A percentile compares a stretch with the other conserved stretches of the same genome.
Evolutionary conservation across 2,797 vertebrate species (phyloP).

Genomic region (Sandelia bainsii): DNA sequence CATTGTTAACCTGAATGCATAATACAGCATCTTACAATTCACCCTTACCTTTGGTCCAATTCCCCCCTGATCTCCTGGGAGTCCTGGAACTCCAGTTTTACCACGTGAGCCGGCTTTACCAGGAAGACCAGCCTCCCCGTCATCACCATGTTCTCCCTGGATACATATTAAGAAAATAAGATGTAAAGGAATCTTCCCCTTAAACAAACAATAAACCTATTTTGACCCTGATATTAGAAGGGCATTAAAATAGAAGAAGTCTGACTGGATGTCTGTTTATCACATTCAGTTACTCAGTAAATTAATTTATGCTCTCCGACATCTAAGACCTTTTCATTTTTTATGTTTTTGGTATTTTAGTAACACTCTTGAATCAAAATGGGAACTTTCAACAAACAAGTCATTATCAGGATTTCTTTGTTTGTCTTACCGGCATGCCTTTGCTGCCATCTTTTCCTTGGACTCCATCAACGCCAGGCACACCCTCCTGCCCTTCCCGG

Average conservation of each 20-base stretch:
- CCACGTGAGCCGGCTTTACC: constrained; percentile 91
- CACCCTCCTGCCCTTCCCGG: constrained; percentile 92
- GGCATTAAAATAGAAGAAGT: no score
- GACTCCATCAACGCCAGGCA: constrained; percentile 88
- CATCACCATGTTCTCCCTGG: constrained; percentile 95
- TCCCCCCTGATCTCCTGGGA: constrained; percentile 93
- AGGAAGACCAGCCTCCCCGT: constrained; percentile 88
- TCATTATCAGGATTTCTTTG: neutral
- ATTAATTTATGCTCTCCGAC: neutral
- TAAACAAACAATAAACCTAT: neutral
- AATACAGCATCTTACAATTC: neutral
- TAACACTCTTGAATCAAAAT: no score
- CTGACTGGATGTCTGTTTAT: no score
- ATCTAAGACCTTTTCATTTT: neutral
- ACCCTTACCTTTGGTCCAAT: constrained; percentile 91
- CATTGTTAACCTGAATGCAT: neutral
- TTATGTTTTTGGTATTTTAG: no score
- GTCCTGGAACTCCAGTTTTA: constrained; percentile 90
- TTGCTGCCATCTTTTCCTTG: constrained; percentile 90
- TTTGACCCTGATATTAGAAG: no score
- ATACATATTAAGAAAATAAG: constrained; percentile 23
- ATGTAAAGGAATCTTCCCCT: neutral
- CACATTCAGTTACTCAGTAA: neutral
- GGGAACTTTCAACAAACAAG: no score
- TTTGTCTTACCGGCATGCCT: constrained; percentile 88